phyloP scores from a whole-genome alignment of 2,113 vertebrate genomes.

The Craseonycteris thonglongyai region DNA sequence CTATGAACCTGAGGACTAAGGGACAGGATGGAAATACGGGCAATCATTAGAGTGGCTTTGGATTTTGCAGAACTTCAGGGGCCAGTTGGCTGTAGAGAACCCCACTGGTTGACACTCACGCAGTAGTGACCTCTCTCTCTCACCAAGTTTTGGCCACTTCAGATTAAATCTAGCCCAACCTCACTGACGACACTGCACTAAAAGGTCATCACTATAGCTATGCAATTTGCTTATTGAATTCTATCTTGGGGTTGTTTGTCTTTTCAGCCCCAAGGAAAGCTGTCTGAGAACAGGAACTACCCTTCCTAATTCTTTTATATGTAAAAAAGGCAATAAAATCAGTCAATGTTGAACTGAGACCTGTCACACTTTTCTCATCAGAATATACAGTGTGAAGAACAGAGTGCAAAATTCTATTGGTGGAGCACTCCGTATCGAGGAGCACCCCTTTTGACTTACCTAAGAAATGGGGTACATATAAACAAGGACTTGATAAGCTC shows the following conservation, averaged over 20 bases:
- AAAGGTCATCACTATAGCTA: not conserved
- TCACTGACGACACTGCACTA: not conserved
- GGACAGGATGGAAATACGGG: not conserved
- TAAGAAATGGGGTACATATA: not conserved
- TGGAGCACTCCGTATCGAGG: not conserved
- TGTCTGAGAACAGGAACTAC: not conserved
- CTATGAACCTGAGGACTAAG: not conserved
- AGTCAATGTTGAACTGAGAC: not conserved
- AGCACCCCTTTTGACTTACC: not conserved
- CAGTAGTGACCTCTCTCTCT: not conserved
- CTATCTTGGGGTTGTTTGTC: not conserved
- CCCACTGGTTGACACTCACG: not conserved
- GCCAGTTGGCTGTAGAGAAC: not conserved
- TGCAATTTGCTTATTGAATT: not conserved
- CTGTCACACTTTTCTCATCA: not conserved
- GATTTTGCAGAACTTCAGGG: not conserved
- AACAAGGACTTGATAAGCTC: conserved; percentile 8
- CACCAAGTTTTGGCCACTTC: not conserved
- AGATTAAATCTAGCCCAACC: not conserved
- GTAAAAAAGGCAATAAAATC: conserved; percentile 7
- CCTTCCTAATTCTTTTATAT: not conserved
- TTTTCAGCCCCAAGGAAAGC: not conserved
- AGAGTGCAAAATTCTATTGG: not conserved
- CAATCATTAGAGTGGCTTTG: not conserved
- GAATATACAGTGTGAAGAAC: not conserved